Evolutionary conservation across 2,888 invertebrate genomes (phyloP), one percentile per base, ranked within the genome.

Genomic region (Harpalus rubripes): DNA sequence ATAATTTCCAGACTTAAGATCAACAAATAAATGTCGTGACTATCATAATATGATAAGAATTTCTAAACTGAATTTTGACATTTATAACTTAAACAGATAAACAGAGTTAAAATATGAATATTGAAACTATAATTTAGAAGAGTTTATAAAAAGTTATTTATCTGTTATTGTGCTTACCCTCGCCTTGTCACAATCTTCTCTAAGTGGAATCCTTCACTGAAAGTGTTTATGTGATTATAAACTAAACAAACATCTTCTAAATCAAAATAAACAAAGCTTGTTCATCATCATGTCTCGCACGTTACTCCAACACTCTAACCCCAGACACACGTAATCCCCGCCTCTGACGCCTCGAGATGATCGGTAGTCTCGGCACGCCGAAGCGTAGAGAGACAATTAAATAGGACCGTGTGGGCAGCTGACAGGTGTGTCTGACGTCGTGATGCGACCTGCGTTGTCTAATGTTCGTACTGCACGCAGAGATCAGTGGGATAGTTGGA

Each of bases 361-460:
- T 63, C 12, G 26, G 10, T 63, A 63, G 63, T 63, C 63, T 22
- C 0, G 18, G 8, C 63, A 63, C 63, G 63, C 18, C 12, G 10
- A 10, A 16, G 16, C 22, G 10, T 26, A 22, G 56, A 18, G 72
- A 81, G 68, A 68, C 81, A 81, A 81, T 81, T 81, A 81, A 61
- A 68, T 68, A 65, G 68, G 56, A 56, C 15, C 63, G 59, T 72
- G 72, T 44, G 68, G 81, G 72, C 72, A 81, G 72, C 32, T 81
- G 81, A 68, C 81, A 81, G 81, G 65, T 81, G 81, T 81, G 15
- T 81, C 56, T 56, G 72, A 81, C 68, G 81, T 10, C 18, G 18
- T 76, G 16, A 41, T 68, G 68, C 68, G 39, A 26, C 22, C 68
- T 32, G 15, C 32, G 7, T 22, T 63, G 68, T n/a, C 68, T n/a